phyloP scores from a whole-genome alignment of 2,888 invertebrate genomes.

The Acronicta aceris region DNA sequence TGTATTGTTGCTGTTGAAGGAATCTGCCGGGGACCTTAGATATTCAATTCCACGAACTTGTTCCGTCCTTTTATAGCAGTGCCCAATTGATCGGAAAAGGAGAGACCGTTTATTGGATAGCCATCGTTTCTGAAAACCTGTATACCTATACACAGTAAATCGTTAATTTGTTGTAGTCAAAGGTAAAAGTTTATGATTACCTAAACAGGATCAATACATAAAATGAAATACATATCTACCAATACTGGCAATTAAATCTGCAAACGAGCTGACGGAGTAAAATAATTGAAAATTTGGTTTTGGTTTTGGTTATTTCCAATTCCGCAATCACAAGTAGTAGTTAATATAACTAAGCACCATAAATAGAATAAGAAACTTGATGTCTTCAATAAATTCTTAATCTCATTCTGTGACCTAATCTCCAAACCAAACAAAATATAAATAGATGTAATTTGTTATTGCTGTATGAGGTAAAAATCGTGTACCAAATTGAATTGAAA shows the following conservation, averaged over 20 bases:
- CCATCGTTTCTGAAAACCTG: conserved; percentile 14
- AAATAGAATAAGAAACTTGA: neutral
- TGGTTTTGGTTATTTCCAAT: conserved; percentile 13
- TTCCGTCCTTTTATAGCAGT: conserved; percentile 23
- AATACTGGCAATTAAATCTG: no score
- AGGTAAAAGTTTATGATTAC: conserved; percentile 22
- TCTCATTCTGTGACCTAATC: neutral
- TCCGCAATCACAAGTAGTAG: no score
- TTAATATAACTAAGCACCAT: neutral
- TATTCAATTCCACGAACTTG: conserved; percentile 31
- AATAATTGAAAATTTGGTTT: no score
- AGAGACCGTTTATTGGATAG: conserved; percentile 28
- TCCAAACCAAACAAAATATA: neutral
- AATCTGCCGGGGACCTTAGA: conserved; percentile 48
- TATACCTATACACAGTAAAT: conserved; percentile 2
- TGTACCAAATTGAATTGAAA: neutral
- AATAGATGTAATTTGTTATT: no score
- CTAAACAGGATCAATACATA: conserved; percentile 13
- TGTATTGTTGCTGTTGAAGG: conserved; percentile 55
- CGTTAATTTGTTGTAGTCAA: neutral
- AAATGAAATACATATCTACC: no score
- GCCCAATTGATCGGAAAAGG: conserved; percentile 28
- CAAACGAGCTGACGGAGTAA: no score
- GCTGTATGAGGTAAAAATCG: neutral
- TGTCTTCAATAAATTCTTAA: neutral